phyloP scores from a whole-genome alignment of 2,888 invertebrate genomes.

The Drosophila greeni region DNA sequence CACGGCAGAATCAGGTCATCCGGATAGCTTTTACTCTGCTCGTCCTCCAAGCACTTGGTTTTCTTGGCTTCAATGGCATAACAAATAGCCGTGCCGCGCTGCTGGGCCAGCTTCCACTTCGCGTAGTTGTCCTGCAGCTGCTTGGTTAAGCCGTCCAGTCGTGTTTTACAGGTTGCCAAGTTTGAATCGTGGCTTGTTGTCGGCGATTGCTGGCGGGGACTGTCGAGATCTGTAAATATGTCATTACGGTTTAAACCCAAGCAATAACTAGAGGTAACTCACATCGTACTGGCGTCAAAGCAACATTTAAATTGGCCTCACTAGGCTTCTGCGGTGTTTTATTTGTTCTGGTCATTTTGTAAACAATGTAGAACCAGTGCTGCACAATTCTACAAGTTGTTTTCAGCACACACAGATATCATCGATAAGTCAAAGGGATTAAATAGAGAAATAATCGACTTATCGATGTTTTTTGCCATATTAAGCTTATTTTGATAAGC shows the following conservation, averaged over 20 bases:
- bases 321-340: constrained; percentile 38
- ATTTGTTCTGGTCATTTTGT: constrained; percentile 33
- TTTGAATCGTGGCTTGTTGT: constrained; percentile 51
- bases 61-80: constrained; percentile 75
- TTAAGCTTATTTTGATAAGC: not conserved
- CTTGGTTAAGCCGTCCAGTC: constrained; percentile 64
- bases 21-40: constrained; percentile 54
- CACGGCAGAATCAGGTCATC: constrained; percentile 63
- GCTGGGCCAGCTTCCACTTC: constrained; percentile 76
- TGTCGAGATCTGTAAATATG: constrained; percentile 62
- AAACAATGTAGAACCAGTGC: constrained; percentile 10
- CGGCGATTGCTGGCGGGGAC: constrained; percentile 51
- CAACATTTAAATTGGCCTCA: constrained; percentile 22
- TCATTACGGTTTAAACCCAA: not conserved
- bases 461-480: no score
- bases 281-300: constrained; percentile 73
- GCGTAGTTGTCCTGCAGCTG: constrained; percentile 65
- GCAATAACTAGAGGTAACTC: constrained; percentile 27
- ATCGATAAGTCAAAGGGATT: not conserved
- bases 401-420: not conserved
- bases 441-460: no score
- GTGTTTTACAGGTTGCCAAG: constrained; percentile 57
- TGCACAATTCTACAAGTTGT: not conserved
- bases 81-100: constrained; percentile 73
- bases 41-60: constrained; percentile 60